Evolutionary conservation across 2,888 invertebrate genomes (phyloP).

Genomic region (Lithophane socia): DNA sequence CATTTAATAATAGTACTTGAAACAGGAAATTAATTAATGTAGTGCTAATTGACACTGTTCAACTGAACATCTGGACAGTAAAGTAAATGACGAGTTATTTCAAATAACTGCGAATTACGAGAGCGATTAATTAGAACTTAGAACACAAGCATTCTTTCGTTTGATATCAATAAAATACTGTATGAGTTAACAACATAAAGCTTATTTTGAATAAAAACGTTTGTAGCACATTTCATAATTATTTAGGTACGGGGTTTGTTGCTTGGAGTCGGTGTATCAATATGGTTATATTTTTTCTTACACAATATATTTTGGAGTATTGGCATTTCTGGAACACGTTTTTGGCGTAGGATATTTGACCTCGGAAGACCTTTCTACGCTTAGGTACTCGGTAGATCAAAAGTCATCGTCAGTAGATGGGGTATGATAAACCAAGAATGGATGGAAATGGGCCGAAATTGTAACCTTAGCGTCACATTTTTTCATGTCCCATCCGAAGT

Average conservation of each 20-base stretch:
- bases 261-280: constrained; percentile 32
- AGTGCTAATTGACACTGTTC: constrained; percentile 61
- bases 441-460: constrained; percentile 4
- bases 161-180: constrained; percentile 69
- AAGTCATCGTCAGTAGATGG: constrained; percentile 8
- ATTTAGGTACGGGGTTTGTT: constrained; percentile 27
- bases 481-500: neutral
- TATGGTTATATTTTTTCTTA: constrained; percentile 18
- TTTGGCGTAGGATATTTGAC: constrained; percentile 31
- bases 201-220: constrained; percentile 65
- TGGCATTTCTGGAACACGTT: constrained; percentile 26
- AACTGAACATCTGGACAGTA: constrained; percentile 54
- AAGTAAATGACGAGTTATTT: constrained; percentile 47
- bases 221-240: constrained; percentile 54
- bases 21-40: constrained; percentile 67
- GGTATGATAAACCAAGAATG: constrained; percentile 1
- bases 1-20: constrained; percentile 61
- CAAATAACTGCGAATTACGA: constrained; percentile 48
- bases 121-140: constrained; percentile 66
- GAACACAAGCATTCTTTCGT: constrained; percentile 76
- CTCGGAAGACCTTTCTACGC: constrained; percentile 43
- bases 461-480: constrained; percentile 5
- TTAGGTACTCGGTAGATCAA: constrained; percentile 3
- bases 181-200: constrained; percentile 80
- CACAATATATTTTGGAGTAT: constrained; percentile 28